A percentile compares a stretch with the other conserved stretches of the same genome.
Evolutionary conservation across 1,140 invertebrate genomes (phyloP).

Genomic region (Pseudoatta argentina): DNA sequence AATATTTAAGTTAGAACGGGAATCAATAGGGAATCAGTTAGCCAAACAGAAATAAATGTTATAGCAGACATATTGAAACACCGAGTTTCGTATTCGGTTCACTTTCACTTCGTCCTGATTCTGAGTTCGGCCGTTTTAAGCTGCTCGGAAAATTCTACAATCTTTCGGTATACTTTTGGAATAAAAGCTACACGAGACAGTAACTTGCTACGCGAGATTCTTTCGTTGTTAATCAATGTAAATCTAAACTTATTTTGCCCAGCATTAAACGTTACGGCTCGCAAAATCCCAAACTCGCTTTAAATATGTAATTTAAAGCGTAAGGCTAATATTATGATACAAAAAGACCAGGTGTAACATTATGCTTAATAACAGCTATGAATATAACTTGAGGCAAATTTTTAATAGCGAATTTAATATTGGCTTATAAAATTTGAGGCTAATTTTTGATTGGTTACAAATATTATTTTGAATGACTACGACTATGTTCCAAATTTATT

Average conservation of each 20-base stretch:
- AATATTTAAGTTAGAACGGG: neutral
- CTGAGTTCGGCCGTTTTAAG: neutral
- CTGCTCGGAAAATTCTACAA: neutral
- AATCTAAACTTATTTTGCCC: slow-evolving; percentile 1
- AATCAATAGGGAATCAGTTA: neutral
- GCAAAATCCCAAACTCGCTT: slow-evolving; percentile 57
- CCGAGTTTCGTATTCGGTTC: neutral
- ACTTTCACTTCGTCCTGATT: neutral
- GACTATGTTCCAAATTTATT: too few relatives aligned
- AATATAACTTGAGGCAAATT: too few relatives aligned
- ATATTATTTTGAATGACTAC: too few relatives aligned
- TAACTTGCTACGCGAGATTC: slow-evolving; percentile 16
- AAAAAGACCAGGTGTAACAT: too few relatives aligned
- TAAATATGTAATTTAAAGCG: slow-evolving; percentile 22
- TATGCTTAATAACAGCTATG: too few relatives aligned
- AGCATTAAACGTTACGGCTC: slow-evolving; percentile 31
- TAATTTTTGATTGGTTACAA: too few relatives aligned
- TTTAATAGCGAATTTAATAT: too few relatives aligned
- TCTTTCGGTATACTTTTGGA: slow-evolving; percentile 20
- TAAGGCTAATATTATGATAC: too few relatives aligned
- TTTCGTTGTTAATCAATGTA: slow-evolving; percentile 58
- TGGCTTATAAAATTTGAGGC: too few relatives aligned
- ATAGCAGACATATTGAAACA: neutral
- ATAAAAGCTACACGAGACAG: slow-evolving; percentile 34
- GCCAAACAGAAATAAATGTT: neutral